phyloP scores from a whole-genome alignment of 2,888 invertebrate species.

The Hedychridium roseum region DNA sequence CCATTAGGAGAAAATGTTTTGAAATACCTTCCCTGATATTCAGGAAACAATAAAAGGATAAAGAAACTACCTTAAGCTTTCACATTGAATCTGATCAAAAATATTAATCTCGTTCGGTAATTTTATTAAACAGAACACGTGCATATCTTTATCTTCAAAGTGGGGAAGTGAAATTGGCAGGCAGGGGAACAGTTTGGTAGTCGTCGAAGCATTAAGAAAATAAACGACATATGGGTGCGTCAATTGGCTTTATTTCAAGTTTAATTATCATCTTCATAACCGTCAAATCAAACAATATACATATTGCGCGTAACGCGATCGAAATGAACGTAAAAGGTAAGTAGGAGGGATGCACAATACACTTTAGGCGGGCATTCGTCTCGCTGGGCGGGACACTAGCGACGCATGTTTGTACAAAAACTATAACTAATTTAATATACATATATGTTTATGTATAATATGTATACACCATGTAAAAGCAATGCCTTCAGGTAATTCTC shows the following conservation, averaged over 20 bases:
- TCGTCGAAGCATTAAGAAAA: too few species aligned
- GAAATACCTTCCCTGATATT: too few species aligned
- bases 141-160: too few species aligned
- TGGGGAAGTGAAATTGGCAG: too few species aligned
- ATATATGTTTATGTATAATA: slow-evolving; percentile 49
- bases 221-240: slow-evolving; percentile 25
- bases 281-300: slow-evolving; percentile 50
- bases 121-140: too few species aligned
- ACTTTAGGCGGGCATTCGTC: slow-evolving; percentile 49
- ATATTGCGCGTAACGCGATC: slow-evolving; percentile 34
- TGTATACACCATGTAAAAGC: slow-evolving; percentile 54
- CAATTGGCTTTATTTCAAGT: slow-evolving; percentile 54
- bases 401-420: slow-evolving; percentile 59
- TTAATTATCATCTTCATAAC: slow-evolving; percentile 48
- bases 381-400: slow-evolving; percentile 45
- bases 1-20: too few species aligned
- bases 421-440: slow-evolving; percentile 53
- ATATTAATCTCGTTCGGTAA: too few species aligned
- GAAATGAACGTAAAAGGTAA: slow-evolving; percentile 49
- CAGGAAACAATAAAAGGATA: too few species aligned
- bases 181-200: too few species aligned
- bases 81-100: too few species aligned
- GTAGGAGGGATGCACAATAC: slow-evolving; percentile 45
- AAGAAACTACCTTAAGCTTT: too few species aligned
- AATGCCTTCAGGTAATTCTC: slow-evolving; percentile 47